These are phyloP conservation scores for Philaethria dido DNA, from an alignment of 2,888 invertebrate genomes.

Conservation along the genomic window DNA sequence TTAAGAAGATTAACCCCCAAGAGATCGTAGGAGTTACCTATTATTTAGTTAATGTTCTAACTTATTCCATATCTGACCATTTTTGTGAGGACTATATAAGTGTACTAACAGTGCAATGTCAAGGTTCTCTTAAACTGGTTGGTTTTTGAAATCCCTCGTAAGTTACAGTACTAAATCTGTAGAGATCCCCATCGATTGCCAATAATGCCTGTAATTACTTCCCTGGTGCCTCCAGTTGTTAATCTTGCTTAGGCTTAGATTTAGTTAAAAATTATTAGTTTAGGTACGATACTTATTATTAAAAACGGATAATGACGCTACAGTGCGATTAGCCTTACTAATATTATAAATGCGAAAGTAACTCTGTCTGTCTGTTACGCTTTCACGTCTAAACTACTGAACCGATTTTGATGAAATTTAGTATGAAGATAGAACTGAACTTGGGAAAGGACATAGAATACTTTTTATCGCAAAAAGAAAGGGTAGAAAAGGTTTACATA, in stretches of 20 bases:
- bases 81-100: conserved; percentile 28
- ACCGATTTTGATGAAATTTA: no score
- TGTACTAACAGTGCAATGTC: conserved; percentile 15
- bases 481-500: no score
- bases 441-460: no score
- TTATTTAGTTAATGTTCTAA: conserved; percentile 46
- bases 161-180: conserved; percentile 67
- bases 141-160: conserved; percentile 48
- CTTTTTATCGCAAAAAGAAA: no score
- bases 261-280: conserved; percentile 68
- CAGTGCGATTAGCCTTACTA: no score
- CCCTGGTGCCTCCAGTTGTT: conserved; percentile 62
- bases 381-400: no score
- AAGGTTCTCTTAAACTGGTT: conserved; percentile 41
- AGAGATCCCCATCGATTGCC: conserved; percentile 70
- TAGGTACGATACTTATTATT: no score
- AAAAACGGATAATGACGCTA: not conserved
- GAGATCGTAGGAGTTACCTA: conserved; percentile 47
- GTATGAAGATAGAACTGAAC: no score
- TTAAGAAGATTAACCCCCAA: conserved; percentile 45
- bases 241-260: conserved; percentile 65
- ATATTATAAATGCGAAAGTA: no score
- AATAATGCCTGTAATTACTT: conserved; percentile 78
- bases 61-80: conserved; percentile 44
- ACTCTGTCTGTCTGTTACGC: no score